Conservation (phyloP, 2,888 invertebrate genomes). For the Lysandra coridon region DNA sequence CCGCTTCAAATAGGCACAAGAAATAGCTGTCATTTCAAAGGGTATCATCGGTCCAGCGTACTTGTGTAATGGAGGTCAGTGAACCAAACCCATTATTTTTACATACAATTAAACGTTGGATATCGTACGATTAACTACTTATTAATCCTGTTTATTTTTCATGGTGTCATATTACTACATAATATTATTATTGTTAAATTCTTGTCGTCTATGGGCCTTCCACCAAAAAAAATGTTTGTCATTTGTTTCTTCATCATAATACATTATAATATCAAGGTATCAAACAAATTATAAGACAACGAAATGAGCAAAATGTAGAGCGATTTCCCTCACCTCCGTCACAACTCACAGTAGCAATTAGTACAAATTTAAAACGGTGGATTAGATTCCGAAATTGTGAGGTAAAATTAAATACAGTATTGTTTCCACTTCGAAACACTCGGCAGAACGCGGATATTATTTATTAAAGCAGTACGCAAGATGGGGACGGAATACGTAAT, state of each 20-base stretch:
- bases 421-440: constrained; percentile 40
- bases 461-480: constrained; percentile 45
- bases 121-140: too few relatives aligned
- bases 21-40: too few relatives aligned
- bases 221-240: too few relatives aligned
- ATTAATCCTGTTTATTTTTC: too few relatives aligned
- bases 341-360: not conserved
- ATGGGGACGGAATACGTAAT: constrained; percentile 59
- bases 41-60: too few relatives aligned
- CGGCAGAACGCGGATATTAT: constrained; percentile 50
- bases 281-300: not conserved
- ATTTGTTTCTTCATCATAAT: not conserved
- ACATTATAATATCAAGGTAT: not conserved
- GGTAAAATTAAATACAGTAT: constrained; percentile 21
- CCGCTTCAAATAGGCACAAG: too few relatives aligned
- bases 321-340: not conserved
- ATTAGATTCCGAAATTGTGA: not conserved
- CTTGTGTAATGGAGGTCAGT: too few relatives aligned
- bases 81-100: too few relatives aligned
- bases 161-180: too few relatives aligned
- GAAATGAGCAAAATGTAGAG: not conserved
- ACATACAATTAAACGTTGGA: too few relatives aligned
- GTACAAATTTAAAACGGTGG: not conserved
- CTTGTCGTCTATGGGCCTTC: too few relatives aligned
- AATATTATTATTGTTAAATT: too few relatives aligned